Evolutionary conservation across 92 coral and sea anemone species (phyloP), one percentile per base, ranked within the genome.

Genomic region (Siderastrea siderea): DNA sequence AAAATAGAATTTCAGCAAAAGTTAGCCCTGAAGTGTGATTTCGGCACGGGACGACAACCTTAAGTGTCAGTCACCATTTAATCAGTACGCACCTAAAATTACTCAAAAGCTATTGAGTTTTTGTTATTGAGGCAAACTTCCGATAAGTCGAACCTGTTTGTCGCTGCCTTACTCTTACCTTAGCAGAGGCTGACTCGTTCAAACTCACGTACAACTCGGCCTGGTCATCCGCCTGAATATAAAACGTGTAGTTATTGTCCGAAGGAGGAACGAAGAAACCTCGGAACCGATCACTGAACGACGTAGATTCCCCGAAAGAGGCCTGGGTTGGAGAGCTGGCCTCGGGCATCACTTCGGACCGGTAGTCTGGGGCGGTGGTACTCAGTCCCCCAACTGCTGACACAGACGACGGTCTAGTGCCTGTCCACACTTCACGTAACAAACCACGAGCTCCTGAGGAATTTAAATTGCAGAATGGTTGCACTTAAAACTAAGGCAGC

Each of bases 221-320:
- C 77, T 87, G 82, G 46, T 93, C 98, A 67, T 94, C 96, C 12
- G 97, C 95, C 43, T 79, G 88, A 69, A 94, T 84, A 66, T 69
- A 89, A 68, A 96, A 94, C 62, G 93, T 91, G 86, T 96, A 96
- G 74, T 87, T 87, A 47, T 94, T 95, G 78, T 93, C 93, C 12
- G 96, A 93, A 74, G 98, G 99, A 13, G 99, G 93, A 15, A 93
- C 94, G 60, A 96, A 96, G 82, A 90, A 94, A 6, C 96, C 98
- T 55, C 96, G 88, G 51, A 92, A 59, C 57, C 98, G 82, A 15
- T 91, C 93, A 77, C 96, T 94, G 75, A 90, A 94, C 54, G 92
- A 84, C 17, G 78, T 82, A 3, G 82, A 83, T 78, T 90, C 94
- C 6, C 91, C 93, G 66, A 93, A 88, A 12, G 96, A 91, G n/a